Evolutionary conservation across 2,797 vertebrate species (phyloP).

Genomic region (Danio aesculapii): DNA sequence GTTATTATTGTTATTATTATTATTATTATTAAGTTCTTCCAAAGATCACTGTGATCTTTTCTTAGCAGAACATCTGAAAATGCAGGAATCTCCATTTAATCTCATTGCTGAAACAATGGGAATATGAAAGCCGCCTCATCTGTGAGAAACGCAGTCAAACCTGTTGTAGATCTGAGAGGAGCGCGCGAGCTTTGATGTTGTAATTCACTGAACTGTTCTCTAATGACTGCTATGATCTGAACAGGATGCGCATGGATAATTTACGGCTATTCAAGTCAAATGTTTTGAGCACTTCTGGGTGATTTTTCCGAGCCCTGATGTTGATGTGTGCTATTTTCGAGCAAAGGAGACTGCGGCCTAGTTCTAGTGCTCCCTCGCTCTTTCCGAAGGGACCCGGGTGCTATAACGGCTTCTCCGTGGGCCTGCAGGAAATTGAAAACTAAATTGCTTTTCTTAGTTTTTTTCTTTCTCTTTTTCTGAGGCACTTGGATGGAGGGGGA

Average conservation of each 20-base stretch:
- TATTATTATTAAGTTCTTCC: no score
- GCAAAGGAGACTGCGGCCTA: conserved; percentile 78
- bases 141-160: conserved; percentile 9
- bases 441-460: conserved; percentile 77
- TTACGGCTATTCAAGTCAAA: conserved; percentile 13
- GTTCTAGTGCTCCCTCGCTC: conserved; percentile 65
- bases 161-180: conserved; percentile 2
- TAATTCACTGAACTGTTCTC: conserved; percentile 20
- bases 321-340: conserved; percentile 74
- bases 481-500: conserved; percentile 33
- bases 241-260: conserved; percentile 30
- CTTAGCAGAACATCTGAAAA: not conserved
- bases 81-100: conserved; percentile 18
- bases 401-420: conserved; percentile 76
- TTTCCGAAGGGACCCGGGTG: conserved; percentile 75
- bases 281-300: conserved; percentile 1
- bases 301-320: conserved; percentile 60
- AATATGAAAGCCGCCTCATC: not conserved
- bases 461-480: conserved; percentile 64
- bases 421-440: conserved; percentile 82
- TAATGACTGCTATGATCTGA: conserved; percentile 28
- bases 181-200: conserved; percentile 14
- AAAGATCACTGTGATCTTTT: no score
- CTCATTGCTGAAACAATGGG: not conserved
- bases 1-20: no score